These are phyloP conservation scores for Bujurquina vittata DNA, from an alignment of 2,113 vertebrate species.

Conservation along the genomic window DNA sequence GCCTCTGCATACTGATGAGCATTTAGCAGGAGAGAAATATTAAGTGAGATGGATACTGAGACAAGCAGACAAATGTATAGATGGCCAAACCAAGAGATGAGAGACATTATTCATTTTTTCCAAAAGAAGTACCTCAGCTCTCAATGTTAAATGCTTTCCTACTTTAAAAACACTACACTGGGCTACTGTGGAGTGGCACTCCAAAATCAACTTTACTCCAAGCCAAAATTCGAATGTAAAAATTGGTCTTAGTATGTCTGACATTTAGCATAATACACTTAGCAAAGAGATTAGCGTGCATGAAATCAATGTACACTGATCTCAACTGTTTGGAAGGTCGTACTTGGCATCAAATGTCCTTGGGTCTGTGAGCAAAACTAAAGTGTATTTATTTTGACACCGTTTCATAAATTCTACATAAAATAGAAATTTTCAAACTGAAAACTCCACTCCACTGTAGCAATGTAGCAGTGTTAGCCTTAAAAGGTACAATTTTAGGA, in stretches of 20 bases:
- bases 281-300: neutral
- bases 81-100: constrained; percentile 31
- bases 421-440: neutral
- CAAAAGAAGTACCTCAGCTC: neutral
- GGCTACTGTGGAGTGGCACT: neutral
- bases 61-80: constrained; percentile 47
- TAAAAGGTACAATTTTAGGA: neutral
- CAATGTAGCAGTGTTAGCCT: neutral
- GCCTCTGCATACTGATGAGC: constrained; percentile 73
- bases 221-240: neutral
- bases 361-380: neutral
- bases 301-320: neutral
- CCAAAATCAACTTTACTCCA: constrained; percentile 10
- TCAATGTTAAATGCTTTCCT: neutral
- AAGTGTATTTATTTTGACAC: neutral
- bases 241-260: neutral
- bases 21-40: constrained; percentile 19
- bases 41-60: constrained; percentile 39
- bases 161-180: constrained; percentile 11
- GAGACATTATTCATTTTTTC: constrained; percentile 43
- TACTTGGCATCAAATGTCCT: neutral
- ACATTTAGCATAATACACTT: neutral
- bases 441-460: neutral
- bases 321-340: neutral
- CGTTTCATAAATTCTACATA: neutral